Evolutionary conservation across 2,113 vertebrate genomes (phyloP), one percentile per base, ranked within the genome.

Genomic region (Nannobrachium achirus): DNA sequence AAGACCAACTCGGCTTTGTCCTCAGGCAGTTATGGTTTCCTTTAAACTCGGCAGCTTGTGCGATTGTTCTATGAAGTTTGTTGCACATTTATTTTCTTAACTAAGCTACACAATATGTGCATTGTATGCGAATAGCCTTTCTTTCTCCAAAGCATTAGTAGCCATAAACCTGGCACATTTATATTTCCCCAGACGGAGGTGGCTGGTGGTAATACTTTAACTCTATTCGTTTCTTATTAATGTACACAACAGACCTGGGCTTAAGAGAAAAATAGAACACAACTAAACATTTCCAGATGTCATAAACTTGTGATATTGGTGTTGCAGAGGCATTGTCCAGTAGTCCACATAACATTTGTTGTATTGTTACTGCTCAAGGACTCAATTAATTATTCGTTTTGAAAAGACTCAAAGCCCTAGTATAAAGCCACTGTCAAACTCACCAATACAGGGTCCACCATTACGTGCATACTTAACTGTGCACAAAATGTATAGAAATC

Each of bases 1-100:
- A 76, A 80, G 81, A 87, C 85, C 85, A 81, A 78, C 78, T 82
- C 56, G 1, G 58, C 51, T 83, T 50, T 85, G 74, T 77, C 67
- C 19, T 58, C 56, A 79, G 81, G 76, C 76, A 68, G 56, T 16
- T 68, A 78, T 1, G 48, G 71, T 59, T 52, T 57, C 52, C 70
- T 71, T 70, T 8, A 77, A 80, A 73, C 61, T 66, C 62, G 18
- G 55, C 10, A 64, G 63, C 65, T 68, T 80, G 72, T 58, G 3
- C 67, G 25, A n/a, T 62, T 62, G 56, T 58, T 67, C 63, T 71
- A 62, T 56, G 66, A 76, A 73, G 71, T 77, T 73, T 75, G 75
- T 64, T 64, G 0, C 57, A 61, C 58, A 55, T 48, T 70, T 49
- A 56, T 50, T 74, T 51, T 57, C 56, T 73, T 72, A 46, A 78